Conservation (phyloP, 2,797 vertebrate species). For the Nyctalus aviator region DNA sequence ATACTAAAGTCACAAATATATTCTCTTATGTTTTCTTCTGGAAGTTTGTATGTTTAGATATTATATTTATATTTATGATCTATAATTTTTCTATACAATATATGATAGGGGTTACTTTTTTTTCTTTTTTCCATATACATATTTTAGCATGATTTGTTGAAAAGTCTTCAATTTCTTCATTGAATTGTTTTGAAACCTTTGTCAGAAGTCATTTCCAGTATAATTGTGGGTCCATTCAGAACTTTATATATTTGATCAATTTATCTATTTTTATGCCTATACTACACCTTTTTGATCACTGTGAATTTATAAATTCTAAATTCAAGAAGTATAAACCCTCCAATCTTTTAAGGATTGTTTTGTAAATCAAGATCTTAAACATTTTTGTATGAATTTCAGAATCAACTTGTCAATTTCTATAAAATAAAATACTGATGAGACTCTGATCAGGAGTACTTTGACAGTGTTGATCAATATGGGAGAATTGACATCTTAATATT, state of each 20-base stretch:
- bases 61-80: background rate
- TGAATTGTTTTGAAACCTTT: background rate
- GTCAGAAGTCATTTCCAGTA: background rate
- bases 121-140: background rate
- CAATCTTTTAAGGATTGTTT: background rate
- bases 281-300: background rate
- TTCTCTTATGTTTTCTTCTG: background rate
- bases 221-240: background rate
- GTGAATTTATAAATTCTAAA: background rate
- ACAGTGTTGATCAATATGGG: background rate
- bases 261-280: background rate
- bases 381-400: background rate
- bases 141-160: background rate
- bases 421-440: background rate
- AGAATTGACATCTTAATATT: background rate
- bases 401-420: background rate
- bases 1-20: constrained; percentile 10
- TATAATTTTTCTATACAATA: background rate
- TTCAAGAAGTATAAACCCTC: background rate
- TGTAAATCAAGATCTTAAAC: background rate
- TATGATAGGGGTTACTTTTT: background rate
- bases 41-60: background rate
- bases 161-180: background rate
- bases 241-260: background rate
- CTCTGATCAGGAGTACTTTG: background rate